A percentile compares a stretch with the other conserved stretches of the same genome.
Evolutionary conservation across 1,140 invertebrate genomes (phyloP).

Genomic region (Chionoecetes opilio): DNA sequence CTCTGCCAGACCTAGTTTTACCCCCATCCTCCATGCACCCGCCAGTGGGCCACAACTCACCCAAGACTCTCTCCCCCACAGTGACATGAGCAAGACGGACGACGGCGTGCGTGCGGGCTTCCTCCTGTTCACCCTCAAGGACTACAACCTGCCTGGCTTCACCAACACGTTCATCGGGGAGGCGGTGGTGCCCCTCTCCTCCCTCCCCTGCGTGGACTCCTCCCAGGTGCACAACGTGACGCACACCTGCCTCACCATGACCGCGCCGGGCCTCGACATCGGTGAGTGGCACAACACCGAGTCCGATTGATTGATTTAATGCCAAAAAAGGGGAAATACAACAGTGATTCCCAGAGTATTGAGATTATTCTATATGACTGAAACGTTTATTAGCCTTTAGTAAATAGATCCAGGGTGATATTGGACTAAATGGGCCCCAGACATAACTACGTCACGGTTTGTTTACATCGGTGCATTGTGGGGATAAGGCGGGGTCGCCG

Average conservation of each 20-base stretch:
- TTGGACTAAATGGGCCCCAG: too few relatives aligned
- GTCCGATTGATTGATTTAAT: too few relatives aligned
- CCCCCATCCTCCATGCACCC: not conserved
- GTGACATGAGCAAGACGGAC: conserved; percentile 67
- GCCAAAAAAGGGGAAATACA: too few relatives aligned
- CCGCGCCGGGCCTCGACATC: conserved; percentile 72
- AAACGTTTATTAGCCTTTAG: too few relatives aligned
- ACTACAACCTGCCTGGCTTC: conserved; percentile 78
- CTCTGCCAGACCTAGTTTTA: too few relatives aligned
- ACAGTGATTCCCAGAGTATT: too few relatives aligned
- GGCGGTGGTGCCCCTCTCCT: conserved; percentile 68
- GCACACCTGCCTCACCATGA: conserved; percentile 75
- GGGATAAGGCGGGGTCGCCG: too few relatives aligned
- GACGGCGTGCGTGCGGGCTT: conserved; percentile 73
- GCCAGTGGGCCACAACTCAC: not conserved
- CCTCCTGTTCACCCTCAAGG: conserved; percentile 77
- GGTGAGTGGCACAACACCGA: conserved; percentile 33
- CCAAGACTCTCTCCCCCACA: conserved; percentile 36
- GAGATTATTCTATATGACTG: too few relatives aligned
- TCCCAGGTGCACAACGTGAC: conserved; percentile 69
- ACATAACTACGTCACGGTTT: too few relatives aligned
- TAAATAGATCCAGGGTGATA: too few relatives aligned
- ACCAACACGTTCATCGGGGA: conserved; percentile 80
- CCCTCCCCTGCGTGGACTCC: conserved; percentile 65
- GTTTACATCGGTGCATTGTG: too few relatives aligned